These are phyloP conservation scores for Lycia hirtaria DNA, from an alignment of 2,888 invertebrate genomes.

Conservation along the genomic window DNA sequence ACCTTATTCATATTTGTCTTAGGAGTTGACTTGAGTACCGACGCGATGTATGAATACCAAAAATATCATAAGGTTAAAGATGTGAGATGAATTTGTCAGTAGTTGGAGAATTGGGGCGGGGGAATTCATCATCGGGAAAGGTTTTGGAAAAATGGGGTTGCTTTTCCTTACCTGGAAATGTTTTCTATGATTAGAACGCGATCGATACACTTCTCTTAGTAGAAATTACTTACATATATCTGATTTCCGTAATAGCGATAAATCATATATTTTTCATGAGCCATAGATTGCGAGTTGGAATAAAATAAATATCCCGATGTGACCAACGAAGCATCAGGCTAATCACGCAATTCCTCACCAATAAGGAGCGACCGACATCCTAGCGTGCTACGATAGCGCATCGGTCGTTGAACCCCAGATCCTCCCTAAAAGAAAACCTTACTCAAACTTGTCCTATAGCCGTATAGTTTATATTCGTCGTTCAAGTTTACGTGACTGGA, in stretches of 20 bases:
- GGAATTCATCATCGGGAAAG: slow-evolving; percentile 24
- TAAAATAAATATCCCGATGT: slow-evolving; percentile 22
- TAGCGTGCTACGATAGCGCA: slow-evolving; percentile 48
- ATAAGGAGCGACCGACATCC: slow-evolving; percentile 43
- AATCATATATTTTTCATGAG: background rate
- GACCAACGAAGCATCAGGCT: slow-evolving; percentile 32
- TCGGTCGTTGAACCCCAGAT: slow-evolving; percentile 54
- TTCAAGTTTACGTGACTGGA: slow-evolving; percentile 84
- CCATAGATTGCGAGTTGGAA: background rate
- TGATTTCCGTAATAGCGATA: background rate
- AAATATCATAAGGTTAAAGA: slow-evolving; percentile 44
- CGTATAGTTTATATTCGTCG: slow-evolving; percentile 80
- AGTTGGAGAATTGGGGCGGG: slow-evolving; percentile 32
- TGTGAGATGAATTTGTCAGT: slow-evolving; percentile 38
- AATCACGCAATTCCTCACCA: slow-evolving; percentile 45
- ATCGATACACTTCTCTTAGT: slow-evolving; percentile 8
- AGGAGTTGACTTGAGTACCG: slow-evolving; percentile 66
- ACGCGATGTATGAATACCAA: slow-evolving; percentile 48
- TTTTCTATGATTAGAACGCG: slow-evolving; percentile 6
- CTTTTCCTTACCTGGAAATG: slow-evolving; percentile 17
- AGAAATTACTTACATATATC: slow-evolving; percentile 3
- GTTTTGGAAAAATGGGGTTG: slow-evolving; percentile 23
- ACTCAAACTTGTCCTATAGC: slow-evolving; percentile 51
- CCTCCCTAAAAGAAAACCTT: slow-evolving; percentile 50
- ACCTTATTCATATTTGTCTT: slow-evolving; percentile 84